Conservation (phyloP, 1,140 invertebrate species). For the Thaumatotibia leucotreta region DNA sequence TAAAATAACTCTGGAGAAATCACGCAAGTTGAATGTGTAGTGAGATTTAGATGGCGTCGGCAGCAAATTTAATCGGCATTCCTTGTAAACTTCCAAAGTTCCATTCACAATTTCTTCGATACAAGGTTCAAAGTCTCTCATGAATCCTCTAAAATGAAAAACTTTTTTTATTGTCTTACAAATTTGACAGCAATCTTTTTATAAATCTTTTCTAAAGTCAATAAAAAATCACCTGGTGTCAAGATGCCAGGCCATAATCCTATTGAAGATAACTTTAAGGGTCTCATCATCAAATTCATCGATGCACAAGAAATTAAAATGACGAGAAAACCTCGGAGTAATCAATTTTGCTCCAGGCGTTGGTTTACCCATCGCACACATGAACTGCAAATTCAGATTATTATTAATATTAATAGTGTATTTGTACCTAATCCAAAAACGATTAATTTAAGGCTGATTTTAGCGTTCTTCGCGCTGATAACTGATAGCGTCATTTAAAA, state of each 20-base stretch:
- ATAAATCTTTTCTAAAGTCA: not conserved
- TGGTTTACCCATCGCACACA: conserved; percentile 93
- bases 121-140: conserved; percentile 95
- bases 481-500: too few relatives aligned
- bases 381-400: conserved; percentile 74
- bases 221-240: conserved; percentile 83
- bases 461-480: too few relatives aligned
- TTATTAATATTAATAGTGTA: too few relatives aligned
- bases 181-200: not conserved
- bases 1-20: conserved; percentile 95
- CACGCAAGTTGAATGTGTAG: conserved; percentile 96
- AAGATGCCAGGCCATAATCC: conserved; percentile 96
- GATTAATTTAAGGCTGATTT: not conserved
- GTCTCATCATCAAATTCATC: conserved; percentile 93
- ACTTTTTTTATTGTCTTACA: not conserved
- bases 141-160: conserved; percentile 85
- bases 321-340: conserved; percentile 91
- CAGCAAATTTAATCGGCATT: conserved; percentile 87
- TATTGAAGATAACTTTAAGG: conserved; percentile 91
- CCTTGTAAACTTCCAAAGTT: conserved; percentile 92
- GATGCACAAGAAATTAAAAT: conserved; percentile 93
- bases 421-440: too few relatives aligned
- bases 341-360: conserved; percentile 89
- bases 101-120: conserved; percentile 92
- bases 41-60: conserved; percentile 95